phyloP scores from a whole-genome alignment of 2,888 invertebrate species.

The Mylabris sibirica region DNA sequence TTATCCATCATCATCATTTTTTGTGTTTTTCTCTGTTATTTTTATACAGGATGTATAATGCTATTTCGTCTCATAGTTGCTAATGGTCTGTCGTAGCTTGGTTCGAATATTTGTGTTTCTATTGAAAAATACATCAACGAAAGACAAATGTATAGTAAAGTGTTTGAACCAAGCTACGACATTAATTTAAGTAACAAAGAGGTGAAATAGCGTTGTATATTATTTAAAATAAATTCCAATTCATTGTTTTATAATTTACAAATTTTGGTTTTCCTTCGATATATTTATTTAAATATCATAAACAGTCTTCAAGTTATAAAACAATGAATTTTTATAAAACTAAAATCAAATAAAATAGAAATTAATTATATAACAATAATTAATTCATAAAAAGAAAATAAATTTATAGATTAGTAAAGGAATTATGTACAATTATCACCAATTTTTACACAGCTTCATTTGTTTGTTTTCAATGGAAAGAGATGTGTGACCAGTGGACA shows the following conservation, averaged over 20 bases:
- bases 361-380: slow-evolving; percentile 34
- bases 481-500: slow-evolving; percentile 38
- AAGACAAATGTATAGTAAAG: too few relatives aligned
- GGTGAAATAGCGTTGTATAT: too few relatives aligned
- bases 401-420: slow-evolving; percentile 24
- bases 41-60: too few relatives aligned
- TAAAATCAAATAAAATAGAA: slow-evolving; percentile 40
- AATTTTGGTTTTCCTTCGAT: slow-evolving; percentile 17
- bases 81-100: too few relatives aligned
- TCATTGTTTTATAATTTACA: slow-evolving; percentile 26
- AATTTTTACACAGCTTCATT: slow-evolving; percentile 51
- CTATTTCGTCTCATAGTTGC: too few relatives aligned
- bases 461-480: slow-evolving; percentile 34
- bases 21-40: neutral
- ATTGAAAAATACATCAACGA: too few relatives aligned
- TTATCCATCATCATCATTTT: neutral
- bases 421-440: slow-evolving; percentile 52
- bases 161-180: too few relatives aligned
- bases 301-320: slow-evolving; percentile 45
- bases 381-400: slow-evolving; percentile 41
- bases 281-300: slow-evolving; percentile 24
- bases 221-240: slow-evolving; percentile 24
- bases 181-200: too few relatives aligned
- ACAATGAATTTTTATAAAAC: slow-evolving; percentile 28
- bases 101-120: too few relatives aligned